phyloP scores from a whole-genome alignment of 2,888 invertebrate species.

The Pristionchus entomophagus region DNA sequence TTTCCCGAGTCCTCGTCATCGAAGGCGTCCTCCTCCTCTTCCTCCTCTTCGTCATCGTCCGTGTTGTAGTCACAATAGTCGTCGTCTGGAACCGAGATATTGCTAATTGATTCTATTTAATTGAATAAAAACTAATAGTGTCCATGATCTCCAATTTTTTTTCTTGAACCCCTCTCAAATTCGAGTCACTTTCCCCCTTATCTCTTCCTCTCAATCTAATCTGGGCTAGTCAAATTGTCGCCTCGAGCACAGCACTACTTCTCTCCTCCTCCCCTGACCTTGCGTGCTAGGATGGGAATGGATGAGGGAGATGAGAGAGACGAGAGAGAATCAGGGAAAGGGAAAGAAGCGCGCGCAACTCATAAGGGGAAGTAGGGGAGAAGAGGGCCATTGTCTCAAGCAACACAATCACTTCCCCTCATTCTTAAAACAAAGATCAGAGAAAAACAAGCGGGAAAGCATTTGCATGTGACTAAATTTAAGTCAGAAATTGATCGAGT shows the following conservation, averaged over 20 bases:
- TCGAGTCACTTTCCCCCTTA: neutral
- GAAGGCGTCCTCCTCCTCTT: slow-evolving; percentile 55
- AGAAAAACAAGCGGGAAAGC: neutral
- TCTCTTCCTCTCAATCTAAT: slow-evolving; percentile 34
- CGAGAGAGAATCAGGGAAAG: slow-evolving; percentile 1
- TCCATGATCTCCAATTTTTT: neutral
- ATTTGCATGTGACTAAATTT: neutral
- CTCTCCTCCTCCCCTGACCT: slow-evolving; percentile 14
- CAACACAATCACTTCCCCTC: neutral
- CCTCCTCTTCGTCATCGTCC: slow-evolving; percentile 55
- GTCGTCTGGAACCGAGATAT: slow-evolving; percentile 55
- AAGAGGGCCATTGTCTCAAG: neutral
- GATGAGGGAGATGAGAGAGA: neutral
- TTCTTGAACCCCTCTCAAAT: neutral
- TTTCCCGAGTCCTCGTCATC: slow-evolving; percentile 74
- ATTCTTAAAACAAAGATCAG: neutral
- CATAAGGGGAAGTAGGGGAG: slow-evolving; percentile 1
- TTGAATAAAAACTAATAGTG: neutral
- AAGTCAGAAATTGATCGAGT: neutral
- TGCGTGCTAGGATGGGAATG: slow-evolving; percentile 32
- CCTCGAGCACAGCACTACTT: neutral
- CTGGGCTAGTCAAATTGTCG: slow-evolving; percentile 29
- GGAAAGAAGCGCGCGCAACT: slow-evolving; percentile 2
- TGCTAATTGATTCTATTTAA: neutral
- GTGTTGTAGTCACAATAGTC: slow-evolving; percentile 63